Evolutionary conservation across 2,797 vertebrate species (phyloP).

Genomic region (Danio jaintianensis): DNA sequence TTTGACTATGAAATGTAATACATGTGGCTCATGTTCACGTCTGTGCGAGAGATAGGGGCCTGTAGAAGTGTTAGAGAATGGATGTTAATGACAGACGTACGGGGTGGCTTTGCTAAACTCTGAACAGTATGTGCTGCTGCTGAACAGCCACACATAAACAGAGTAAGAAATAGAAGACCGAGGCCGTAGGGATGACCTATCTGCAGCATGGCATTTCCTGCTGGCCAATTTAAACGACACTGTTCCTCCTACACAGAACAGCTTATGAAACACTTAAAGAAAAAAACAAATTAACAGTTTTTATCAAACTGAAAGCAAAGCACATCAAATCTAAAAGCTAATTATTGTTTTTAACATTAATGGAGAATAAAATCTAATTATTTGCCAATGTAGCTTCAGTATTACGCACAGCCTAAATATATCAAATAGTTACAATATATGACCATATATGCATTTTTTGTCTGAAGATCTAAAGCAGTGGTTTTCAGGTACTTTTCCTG

Average conservation of each 20-base stretch:
- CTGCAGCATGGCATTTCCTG: constrained; percentile 62
- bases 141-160: constrained; percentile 44
- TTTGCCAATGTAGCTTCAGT: not conserved
- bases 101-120: not conserved
- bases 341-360: not conserved
- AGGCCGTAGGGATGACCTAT: constrained; percentile 52
- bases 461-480: not conserved
- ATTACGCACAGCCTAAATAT: not conserved
- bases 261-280: constrained; percentile 17
- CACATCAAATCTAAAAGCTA: not conserved
- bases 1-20: not conserved
- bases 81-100: not conserved
- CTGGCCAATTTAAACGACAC: constrained; percentile 53
- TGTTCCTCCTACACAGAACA: constrained; percentile 45
- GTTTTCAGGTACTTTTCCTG: not conserved
- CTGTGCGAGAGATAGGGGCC: not conserved
- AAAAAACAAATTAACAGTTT: not conserved
- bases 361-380: not conserved
- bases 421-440: no score
- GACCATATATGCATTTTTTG: not conserved
- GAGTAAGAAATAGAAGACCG: constrained; percentile 51
- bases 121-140: constrained; percentile 11
- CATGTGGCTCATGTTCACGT: not conserved
- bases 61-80: not conserved
- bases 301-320: not conserved